A percentile compares a stretch with the other conserved stretches of the same genome.
Conservation (phyloP, 2,797 vertebrate species). For the Ptychobarbus kaznakovi region DNA sequence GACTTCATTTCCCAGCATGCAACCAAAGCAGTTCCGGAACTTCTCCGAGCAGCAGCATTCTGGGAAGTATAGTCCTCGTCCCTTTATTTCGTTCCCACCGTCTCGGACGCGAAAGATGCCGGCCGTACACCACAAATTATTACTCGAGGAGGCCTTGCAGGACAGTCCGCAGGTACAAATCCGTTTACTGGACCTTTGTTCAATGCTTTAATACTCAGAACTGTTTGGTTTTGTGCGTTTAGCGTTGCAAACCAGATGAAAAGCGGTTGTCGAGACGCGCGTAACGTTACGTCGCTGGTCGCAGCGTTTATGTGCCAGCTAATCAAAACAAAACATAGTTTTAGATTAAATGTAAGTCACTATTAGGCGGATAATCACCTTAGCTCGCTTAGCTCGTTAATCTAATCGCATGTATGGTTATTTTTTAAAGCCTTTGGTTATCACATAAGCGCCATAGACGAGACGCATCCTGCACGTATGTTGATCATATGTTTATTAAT, state of each 20-base stretch:
- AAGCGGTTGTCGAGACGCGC: neutral
- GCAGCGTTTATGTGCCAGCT: neutral
- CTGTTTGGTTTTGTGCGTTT: neutral
- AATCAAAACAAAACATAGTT: neutral
- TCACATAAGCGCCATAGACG: neutral
- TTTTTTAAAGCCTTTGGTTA: neutral
- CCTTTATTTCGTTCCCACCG: constrained; percentile 68
- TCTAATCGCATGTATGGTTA: neutral
- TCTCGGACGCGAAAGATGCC: constrained; percentile 85
- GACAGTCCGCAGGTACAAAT: constrained; percentile 93
- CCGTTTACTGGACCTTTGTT: neutral
- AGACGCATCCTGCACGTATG: neutral
- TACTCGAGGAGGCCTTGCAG: constrained; percentile 93
- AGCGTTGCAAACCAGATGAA: neutral
- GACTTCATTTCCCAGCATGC: constrained; percentile 31
- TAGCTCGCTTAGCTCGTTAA: neutral
- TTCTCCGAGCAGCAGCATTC: constrained; percentile 36
- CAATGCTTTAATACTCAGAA: neutral
- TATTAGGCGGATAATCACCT: no score
- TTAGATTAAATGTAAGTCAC: neutral
- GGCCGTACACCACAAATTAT: constrained; percentile 89
- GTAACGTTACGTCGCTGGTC: neutral
- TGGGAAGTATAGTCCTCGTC: constrained; percentile 77
- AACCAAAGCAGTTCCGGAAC: neutral
- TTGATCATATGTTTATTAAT: constrained; percentile 22